Conservation (phyloP, 2,113 vertebrate genomes). For the Phodopus roborovskii region DNA sequence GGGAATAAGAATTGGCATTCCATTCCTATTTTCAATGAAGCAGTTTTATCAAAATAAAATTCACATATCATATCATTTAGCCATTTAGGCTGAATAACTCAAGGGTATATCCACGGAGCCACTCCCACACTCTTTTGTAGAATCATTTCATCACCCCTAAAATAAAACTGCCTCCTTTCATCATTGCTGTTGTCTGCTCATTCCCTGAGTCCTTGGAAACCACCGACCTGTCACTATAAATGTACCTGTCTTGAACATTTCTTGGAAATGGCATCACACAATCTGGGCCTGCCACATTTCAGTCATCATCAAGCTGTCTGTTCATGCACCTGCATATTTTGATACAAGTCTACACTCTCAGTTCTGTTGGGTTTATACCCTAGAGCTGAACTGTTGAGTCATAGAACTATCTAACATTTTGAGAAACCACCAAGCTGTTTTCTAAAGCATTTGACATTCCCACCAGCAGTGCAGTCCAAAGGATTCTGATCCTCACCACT, state of each 20-base stretch:
- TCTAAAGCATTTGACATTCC: conserved; percentile 3
- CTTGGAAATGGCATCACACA: neutral
- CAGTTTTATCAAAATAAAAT: neutral
- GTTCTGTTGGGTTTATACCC: neutral
- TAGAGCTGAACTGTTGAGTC: neutral
- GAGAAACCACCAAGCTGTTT: neutral
- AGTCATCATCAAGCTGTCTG: neutral
- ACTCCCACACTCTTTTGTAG: neutral
- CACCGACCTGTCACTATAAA: neutral
- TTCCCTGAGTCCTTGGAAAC: neutral
- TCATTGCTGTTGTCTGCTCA: neutral
- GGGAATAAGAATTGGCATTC: neutral
- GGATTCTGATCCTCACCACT: neutral
- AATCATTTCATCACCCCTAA: neutral
- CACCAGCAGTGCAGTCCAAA: neutral
- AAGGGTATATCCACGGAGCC: neutral
- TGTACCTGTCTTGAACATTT: neutral
- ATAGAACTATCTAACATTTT: neutral
- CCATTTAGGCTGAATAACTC: neutral
- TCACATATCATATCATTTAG: neutral
- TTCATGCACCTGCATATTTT: neutral
- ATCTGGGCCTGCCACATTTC: neutral
- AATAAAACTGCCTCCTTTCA: neutral
- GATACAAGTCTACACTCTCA: neutral
- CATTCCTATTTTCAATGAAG: neutral